A percentile compares a stretch with the other conserved stretches of the same genome.
phyloP scores from a whole-genome alignment of 2,113 vertebrate genomes.

The Corythaixoides concolor region DNA sequence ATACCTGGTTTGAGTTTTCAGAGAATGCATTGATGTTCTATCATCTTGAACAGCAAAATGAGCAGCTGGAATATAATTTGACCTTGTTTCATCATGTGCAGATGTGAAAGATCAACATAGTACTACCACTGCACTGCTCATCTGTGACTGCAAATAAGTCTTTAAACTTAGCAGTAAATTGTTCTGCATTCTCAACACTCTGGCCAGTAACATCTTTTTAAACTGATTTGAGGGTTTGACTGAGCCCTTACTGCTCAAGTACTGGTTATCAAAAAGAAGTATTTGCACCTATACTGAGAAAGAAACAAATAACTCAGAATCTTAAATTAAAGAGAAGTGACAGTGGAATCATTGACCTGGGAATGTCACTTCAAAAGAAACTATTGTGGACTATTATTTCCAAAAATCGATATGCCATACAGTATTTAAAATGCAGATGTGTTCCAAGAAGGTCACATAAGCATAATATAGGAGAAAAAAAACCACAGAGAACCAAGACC shows the following conservation, averaged over 20 bases:
- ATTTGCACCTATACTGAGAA: neutral
- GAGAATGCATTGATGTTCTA: neutral
- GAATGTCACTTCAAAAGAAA: neutral
- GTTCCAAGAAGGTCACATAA: neutral
- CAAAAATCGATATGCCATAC: neutral
- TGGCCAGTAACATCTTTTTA: neutral
- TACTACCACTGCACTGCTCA: neutral
- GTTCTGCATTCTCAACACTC: neutral
- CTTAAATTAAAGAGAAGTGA: neutral
- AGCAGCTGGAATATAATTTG: neutral
- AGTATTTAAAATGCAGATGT: neutral
- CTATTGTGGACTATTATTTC: neutral
- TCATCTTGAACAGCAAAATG: neutral
- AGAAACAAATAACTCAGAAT: neutral
- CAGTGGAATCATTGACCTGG: neutral
- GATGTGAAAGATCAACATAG: neutral
- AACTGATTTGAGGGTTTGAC: neutral
- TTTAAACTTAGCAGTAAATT: neutral
- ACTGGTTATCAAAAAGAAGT: neutral
- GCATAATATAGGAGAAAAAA: neutral
- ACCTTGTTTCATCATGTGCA: neutral
- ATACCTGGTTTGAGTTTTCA: neutral
- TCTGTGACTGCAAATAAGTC: neutral
- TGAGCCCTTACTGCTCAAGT: too few relatives aligned
- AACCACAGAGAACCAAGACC: rapidly evolving